phyloP scores from a whole-genome alignment of 1,140 invertebrate genomes.

The Phymastichus coffea region DNA sequence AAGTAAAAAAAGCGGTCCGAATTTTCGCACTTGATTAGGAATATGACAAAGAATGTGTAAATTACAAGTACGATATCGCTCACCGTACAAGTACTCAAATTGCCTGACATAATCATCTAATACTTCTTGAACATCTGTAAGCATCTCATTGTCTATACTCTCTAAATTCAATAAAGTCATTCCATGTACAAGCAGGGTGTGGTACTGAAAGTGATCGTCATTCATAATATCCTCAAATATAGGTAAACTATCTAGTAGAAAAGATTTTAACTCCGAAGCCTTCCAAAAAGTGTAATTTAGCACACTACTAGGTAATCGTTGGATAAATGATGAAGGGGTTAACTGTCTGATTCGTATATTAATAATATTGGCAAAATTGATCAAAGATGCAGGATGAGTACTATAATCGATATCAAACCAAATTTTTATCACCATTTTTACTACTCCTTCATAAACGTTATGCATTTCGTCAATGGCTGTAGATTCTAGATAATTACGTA shows the following conservation, averaged over 20 bases:
- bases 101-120: conserved; percentile 10
- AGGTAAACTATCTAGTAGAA: conserved; percentile 15
- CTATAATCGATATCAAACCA: conserved; percentile 7
- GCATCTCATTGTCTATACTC: conserved; percentile 9
- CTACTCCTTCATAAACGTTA: neutral
- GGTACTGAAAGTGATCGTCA: conserved; percentile 20
- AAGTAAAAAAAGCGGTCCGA: conserved; percentile 19
- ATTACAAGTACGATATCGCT: conserved; percentile 8
- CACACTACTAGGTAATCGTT: neutral
- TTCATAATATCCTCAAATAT: conserved; percentile 17
- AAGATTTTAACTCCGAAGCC: conserved; percentile 25
- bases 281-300: neutral
- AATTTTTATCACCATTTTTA: neutral
- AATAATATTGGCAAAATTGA: neutral
- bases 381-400: neutral
- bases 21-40: neutral
- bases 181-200: conserved; percentile 9
- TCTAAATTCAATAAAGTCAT: conserved; percentile 5
- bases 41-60: conserved; percentile 25
- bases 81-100: conserved; percentile 22
- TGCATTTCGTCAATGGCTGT: conserved; percentile 2
- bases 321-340: neutral
- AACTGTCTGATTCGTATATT: neutral
- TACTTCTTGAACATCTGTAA: neutral
- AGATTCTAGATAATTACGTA: neutral